Percentiles rank a stretch among this genome's conserved stretches.
phyloP scores from a whole-genome alignment of 2,888 invertebrate genomes.

The Auanema freiburgensis region DNA sequence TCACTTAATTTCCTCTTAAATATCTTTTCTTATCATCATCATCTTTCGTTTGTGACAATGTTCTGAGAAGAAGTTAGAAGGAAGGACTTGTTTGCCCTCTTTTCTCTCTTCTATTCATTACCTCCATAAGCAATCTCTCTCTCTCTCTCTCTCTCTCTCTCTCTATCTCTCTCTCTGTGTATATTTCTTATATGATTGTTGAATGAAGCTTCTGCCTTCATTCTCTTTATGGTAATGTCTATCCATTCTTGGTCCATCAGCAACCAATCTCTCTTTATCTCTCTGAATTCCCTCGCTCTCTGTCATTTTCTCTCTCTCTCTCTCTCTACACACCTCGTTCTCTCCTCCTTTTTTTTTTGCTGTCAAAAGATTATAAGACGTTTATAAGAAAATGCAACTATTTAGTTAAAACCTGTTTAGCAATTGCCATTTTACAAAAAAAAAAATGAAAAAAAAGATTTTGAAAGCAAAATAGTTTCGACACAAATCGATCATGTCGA shows the following conservation, averaged over 20 bases:
- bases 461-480: too few relatives aligned
- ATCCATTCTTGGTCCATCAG: slow-evolving; percentile 20
- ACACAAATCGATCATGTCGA: too few relatives aligned
- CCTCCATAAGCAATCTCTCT: slow-evolving; percentile 7
- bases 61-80: not conserved
- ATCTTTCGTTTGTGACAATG: too few relatives aligned
- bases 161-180: slow-evolving; percentile 6
- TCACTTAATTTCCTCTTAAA: too few relatives aligned
- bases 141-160: slow-evolving; percentile 2
- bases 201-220: too few relatives aligned
- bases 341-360: not conserved
- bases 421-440: too few relatives aligned
- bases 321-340: not conserved
- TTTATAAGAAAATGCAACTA: too few relatives aligned
- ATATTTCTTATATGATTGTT: too few relatives aligned
- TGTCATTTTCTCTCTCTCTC: slow-evolving; percentile 8
- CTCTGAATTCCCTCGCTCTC: slow-evolving; percentile 5
- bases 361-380: not conserved
- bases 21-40: too few relatives aligned
- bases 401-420: too few relatives aligned
- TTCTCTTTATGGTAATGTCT: too few relatives aligned
- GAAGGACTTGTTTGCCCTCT: not conserved
- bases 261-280: slow-evolving; percentile 11
- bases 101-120: not conserved
- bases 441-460: too few relatives aligned